Evolutionary conservation across 2,797 vertebrate genomes (phyloP), one percentile per base, ranked within the genome.

Genomic region (Eulemur mongoz): DNA sequence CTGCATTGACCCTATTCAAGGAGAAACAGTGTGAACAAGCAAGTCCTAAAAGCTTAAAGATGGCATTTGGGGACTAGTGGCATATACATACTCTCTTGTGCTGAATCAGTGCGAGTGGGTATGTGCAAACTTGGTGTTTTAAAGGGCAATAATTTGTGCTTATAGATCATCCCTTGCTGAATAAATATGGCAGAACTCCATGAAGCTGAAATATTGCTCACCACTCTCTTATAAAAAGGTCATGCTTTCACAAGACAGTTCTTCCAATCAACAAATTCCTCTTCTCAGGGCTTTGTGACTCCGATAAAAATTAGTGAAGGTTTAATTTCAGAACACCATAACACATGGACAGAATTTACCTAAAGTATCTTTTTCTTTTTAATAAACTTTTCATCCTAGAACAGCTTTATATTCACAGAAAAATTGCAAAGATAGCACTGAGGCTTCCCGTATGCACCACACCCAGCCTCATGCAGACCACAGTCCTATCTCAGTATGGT

Each of bases 121-220:
- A 82, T 86, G 38, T 84, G 59, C 63, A 96, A 63, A 79, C 14
- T 40, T 40, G 50, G 57, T 63, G 25, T 43, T 95, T 96, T 91
- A 79, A 95, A 94, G 32, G 57, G 73, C 30, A 90, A 12, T 87
- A n/a, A 92, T 92, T 94, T 85, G 12, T 95, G 78, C 7, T 92
- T 78, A 61, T 76, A 43, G 14, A 38, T 88, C 43, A 4, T 57
- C 4, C 69, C 67, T 94, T 30, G 22, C 30, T n/a, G 27, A 59
- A 76, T 86, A 82, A 96, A 94, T 89, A 75, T 22, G 40, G 22
- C 14, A 72, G 79, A 76, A 89, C 18, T 86, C 63, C 10, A n/a
- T 83, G 81, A 89, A 61, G 83, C 52, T 69, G 45, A 95, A 82
- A 94, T 90, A 65, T 18, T 83, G n/a, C 69, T 97, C 30, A 35